Evolutionary conservation across 2,888 invertebrate species (phyloP).

Genomic region (Drosophila falleni): DNA sequence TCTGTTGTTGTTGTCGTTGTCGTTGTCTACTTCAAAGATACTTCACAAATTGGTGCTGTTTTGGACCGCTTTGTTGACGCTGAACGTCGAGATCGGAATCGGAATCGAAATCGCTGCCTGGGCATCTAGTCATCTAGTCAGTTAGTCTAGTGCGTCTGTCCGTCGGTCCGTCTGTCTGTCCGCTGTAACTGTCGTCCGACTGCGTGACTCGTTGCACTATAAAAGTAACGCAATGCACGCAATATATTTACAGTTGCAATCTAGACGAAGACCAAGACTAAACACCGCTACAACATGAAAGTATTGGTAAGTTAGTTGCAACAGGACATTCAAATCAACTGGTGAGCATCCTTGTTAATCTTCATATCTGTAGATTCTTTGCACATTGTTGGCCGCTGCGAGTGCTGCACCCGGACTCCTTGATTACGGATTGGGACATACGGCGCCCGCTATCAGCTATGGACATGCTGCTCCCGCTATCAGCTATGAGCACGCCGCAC

Average conservation of each 20-base stretch:
- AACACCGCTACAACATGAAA: conserved; percentile 72
- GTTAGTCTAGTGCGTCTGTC: conserved; percentile 24
- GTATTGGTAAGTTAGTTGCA: conserved; percentile 77
- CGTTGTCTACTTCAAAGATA: conserved; percentile 70
- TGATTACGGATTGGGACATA: conserved; percentile 59
- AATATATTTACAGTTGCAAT: conserved; percentile 76
- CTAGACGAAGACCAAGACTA: conserved; percentile 51
- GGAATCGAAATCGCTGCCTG: conserved; percentile 38
- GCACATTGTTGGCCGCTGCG: conserved; percentile 58
- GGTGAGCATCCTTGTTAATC: background rate
- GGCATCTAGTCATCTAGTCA: conserved; percentile 22
- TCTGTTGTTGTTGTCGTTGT: conserved; percentile 28
- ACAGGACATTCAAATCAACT: background rate
- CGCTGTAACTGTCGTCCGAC: conserved; percentile 19
- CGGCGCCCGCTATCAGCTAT: conserved; percentile 48
- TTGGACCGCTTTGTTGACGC: conserved; percentile 73
- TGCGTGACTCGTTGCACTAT: conserved; percentile 58
- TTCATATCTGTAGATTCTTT: conserved; percentile 67
- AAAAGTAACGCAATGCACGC: conserved; percentile 74
- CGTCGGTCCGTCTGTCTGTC: conserved; percentile 20
- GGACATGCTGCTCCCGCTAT: conserved; percentile 37
- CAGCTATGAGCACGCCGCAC: conserved; percentile 36
- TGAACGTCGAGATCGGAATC: conserved; percentile 57
- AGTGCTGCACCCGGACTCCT: conserved; percentile 80
- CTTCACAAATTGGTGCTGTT: conserved; percentile 78